A percentile compares a stretch with the other conserved stretches of the same genome.
phyloP scores from a whole-genome alignment of 2,888 invertebrate genomes.

The Euclidia mi region DNA sequence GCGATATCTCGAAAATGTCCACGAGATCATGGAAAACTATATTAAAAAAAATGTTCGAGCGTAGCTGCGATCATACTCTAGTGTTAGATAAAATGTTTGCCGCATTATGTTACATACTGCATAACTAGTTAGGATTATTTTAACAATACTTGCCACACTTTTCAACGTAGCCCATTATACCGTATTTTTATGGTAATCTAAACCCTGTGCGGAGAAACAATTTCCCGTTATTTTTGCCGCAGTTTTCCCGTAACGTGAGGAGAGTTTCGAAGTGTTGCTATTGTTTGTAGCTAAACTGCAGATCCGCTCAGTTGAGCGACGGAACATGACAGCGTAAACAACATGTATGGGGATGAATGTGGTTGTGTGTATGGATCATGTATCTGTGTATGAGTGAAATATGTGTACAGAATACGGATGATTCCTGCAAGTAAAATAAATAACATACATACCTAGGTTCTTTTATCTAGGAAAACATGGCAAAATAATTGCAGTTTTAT shows the following conservation, averaged over 20 bases:
- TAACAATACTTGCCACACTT: slow-evolving; percentile 4
- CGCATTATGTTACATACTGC: not conserved
- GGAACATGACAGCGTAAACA: slow-evolving; percentile 6
- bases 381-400: not conserved
- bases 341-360: slow-evolving; percentile 1
- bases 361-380: not conserved
- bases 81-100: no score
- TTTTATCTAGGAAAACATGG: no score
- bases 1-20: no score
- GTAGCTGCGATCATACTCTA: no score
- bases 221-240: slow-evolving; percentile 18
- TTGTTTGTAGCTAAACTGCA: slow-evolving; percentile 18
- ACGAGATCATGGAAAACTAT: no score
- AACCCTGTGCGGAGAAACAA: slow-evolving; percentile 19
- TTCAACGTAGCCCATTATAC: slow-evolving; percentile 5
- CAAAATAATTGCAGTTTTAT: no score
- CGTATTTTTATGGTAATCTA: slow-evolving; percentile 21
- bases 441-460: no score
- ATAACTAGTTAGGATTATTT: slow-evolving; percentile 2
- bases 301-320: slow-evolving; percentile 14
- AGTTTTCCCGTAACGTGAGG: slow-evolving; percentile 22
- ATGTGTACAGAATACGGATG: no score
- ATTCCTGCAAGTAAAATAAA: no score
- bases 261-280: slow-evolving; percentile 13
- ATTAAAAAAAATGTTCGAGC: no score